Evolutionary conservation across 2,888 invertebrate species (phyloP).

Genomic region (Branchipolynoe longqiensis): DNA sequence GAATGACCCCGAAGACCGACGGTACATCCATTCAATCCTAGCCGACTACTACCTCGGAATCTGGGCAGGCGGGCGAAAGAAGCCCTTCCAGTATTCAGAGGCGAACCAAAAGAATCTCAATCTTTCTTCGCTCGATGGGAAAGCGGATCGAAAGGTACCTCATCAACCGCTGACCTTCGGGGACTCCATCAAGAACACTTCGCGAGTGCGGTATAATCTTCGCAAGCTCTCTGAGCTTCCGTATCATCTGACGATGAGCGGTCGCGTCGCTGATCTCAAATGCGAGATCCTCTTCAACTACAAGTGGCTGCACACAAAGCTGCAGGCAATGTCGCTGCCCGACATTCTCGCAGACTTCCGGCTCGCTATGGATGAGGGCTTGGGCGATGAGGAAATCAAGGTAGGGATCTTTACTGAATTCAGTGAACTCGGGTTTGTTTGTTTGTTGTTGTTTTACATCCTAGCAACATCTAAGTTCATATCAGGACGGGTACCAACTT

Average conservation of each 20-base stretch:
- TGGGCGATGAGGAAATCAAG: constrained; percentile 37
- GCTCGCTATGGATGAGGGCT: constrained; percentile 9
- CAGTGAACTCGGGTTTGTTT: too few species aligned
- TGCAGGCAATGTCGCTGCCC: constrained; percentile 96
- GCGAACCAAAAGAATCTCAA: constrained; percentile 54
- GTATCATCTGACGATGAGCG: constrained; percentile 71
- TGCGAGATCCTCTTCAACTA: constrained; percentile 96
- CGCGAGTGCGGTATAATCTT: constrained; percentile 72
- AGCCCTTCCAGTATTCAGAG: constrained; percentile 72
- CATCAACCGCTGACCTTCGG: constrained; percentile 75
- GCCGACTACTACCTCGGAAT: constrained; percentile 78
- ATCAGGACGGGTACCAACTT: too few species aligned
- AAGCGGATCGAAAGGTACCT: constrained; percentile 75
- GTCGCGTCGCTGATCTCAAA: constrained; percentile 90
- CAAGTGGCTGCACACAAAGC: constrained; percentile 96
- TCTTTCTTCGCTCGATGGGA: constrained; percentile 66
- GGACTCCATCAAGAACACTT: background rate
- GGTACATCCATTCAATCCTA: constrained; percentile 72
- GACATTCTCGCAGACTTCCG: constrained; percentile 93
- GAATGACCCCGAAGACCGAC: constrained; percentile 59
- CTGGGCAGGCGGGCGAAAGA: constrained; percentile 75
- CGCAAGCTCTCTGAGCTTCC: constrained; percentile 78
- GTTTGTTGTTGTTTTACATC: too few species aligned
- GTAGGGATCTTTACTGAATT: too few species aligned
- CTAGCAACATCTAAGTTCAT: too few species aligned